phyloP scores from a whole-genome alignment of 2,113 vertebrate species.

The Vidua chalybeata region DNA sequence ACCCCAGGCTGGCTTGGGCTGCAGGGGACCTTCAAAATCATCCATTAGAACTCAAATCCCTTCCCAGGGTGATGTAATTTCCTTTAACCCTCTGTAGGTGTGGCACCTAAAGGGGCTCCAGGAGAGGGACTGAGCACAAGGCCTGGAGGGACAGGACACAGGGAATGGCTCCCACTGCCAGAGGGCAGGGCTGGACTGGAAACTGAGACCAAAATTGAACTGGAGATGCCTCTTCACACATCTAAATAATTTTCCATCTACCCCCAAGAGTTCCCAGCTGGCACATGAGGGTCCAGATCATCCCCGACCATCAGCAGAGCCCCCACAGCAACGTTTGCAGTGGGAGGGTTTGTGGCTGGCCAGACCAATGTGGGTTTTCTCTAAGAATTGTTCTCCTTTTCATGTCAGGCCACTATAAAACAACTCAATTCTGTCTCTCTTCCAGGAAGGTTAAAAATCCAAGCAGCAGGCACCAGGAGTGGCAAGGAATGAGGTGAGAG shows the following conservation, averaged over 20 bases:
- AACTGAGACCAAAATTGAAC: neutral
- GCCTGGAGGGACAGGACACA: accelerated
- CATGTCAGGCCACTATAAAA: neutral
- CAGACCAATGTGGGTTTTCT: neutral
- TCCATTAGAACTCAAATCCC: neutral
- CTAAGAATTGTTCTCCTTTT: accelerated
- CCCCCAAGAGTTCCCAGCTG: neutral
- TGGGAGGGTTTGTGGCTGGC: neutral
- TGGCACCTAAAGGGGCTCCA: neutral
- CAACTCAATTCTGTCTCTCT: neutral
- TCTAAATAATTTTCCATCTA: neutral
- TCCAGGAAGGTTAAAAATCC: neutral
- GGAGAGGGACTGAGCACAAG: neutral
- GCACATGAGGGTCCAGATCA: neutral
- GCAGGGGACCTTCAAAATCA: neutral
- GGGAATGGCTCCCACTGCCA: neutral
- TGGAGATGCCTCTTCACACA: neutral
- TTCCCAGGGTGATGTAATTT: accelerated
- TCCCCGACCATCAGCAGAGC: neutral
- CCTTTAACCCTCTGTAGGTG: neutral
- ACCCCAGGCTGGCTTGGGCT: accelerated
- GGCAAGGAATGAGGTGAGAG: neutral
- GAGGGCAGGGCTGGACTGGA: accelerated
- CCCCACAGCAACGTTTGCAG: neutral
- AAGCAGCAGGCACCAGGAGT: neutral